Conservation (phyloP, 2,888 invertebrate species). For the Nomada ferruginata region DNA sequence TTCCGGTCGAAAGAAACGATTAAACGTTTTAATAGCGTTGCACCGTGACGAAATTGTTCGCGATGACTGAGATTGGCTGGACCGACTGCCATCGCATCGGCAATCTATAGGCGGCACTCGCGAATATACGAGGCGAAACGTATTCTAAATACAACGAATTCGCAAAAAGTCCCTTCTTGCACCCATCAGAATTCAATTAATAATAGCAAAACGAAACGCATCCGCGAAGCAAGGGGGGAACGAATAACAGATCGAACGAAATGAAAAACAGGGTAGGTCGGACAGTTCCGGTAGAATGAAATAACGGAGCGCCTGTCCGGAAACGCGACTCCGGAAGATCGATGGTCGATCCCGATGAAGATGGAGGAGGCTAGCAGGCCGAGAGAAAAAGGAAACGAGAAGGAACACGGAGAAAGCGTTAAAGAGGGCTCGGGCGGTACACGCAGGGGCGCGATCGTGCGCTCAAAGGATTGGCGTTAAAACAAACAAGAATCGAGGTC, state of each 20-base stretch:
- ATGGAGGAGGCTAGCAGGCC: slow-evolving; percentile 30
- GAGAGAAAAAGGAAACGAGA: not conserved
- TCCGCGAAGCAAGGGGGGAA: not conserved
- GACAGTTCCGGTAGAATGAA: slow-evolving; percentile 21
- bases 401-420: slow-evolving; percentile 38
- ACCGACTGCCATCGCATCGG: not conserved
- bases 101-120: not conserved
- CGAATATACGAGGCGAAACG: not conserved
- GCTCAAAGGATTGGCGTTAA: slow-evolving; percentile 71
- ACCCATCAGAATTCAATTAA: slow-evolving; percentile 2
- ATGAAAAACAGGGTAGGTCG: too few relatives aligned
- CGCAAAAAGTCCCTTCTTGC: not conserved
- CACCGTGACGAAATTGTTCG: not conserved
- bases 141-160: too few relatives aligned
- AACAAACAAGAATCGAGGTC: slow-evolving; percentile 80
- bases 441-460: slow-evolving; percentile 31
- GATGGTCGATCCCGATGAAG: slow-evolving; percentile 57
- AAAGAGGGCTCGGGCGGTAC: slow-evolving; percentile 40
- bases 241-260: not conserved
- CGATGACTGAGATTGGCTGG: not conserved
- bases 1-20: slow-evolving; percentile 8
- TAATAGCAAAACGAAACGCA: not conserved
- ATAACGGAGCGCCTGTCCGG: slow-evolving; percentile 42
- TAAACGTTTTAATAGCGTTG: slow-evolving; percentile 16
- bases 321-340: slow-evolving; percentile 59